Percentiles rank a stretch among this genome's conserved stretches.
phyloP scores from a whole-genome alignment of 2,113 vertebrate genomes.

The Pelmatolapia mariae region DNA sequence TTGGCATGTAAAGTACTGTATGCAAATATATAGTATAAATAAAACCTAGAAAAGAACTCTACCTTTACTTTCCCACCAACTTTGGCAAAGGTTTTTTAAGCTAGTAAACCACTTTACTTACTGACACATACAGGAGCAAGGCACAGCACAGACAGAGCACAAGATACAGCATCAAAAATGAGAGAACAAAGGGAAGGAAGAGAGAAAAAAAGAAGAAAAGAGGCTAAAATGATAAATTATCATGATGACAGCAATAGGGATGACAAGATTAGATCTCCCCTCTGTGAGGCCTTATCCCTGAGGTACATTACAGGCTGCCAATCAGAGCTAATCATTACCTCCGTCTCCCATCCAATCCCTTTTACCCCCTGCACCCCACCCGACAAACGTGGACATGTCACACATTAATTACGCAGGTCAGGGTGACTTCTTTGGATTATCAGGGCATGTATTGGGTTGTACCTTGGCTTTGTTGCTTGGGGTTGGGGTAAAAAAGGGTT shows the following conservation, averaged over 20 bases:
- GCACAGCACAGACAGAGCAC: conserved; percentile 83
- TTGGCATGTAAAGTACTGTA: conserved; percentile 99
- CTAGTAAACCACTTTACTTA: conserved; percentile 87
- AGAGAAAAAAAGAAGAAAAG: background rate
- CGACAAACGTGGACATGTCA: conserved; percentile 16
- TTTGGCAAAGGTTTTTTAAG: conserved; percentile 91
- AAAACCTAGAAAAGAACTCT: conserved; percentile 91
- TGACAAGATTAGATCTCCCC: conserved; percentile 76
- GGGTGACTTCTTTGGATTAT: conserved; percentile 68
- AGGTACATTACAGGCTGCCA: conserved; percentile 82
- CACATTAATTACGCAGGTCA: background rate
- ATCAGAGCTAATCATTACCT: conserved; percentile 36
- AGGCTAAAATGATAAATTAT: background rate
- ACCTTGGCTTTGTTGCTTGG: conserved; percentile 60
- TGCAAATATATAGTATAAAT: conserved; percentile 99
- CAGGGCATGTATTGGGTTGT: conserved; percentile 53
- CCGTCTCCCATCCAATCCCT: background rate
- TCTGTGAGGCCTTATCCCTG: conserved; percentile 86
- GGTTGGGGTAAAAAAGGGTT: background rate
- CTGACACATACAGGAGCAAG: conserved; percentile 79
- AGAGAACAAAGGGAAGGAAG: background rate
- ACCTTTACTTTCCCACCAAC: conserved; percentile 89
- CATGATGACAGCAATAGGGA: conserved; percentile 55
- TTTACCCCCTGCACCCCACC: background rate
- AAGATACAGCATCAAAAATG: conserved; percentile 75